phyloP scores from a whole-genome alignment of 2,113 vertebrate genomes.

The Perca flavescens region DNA sequence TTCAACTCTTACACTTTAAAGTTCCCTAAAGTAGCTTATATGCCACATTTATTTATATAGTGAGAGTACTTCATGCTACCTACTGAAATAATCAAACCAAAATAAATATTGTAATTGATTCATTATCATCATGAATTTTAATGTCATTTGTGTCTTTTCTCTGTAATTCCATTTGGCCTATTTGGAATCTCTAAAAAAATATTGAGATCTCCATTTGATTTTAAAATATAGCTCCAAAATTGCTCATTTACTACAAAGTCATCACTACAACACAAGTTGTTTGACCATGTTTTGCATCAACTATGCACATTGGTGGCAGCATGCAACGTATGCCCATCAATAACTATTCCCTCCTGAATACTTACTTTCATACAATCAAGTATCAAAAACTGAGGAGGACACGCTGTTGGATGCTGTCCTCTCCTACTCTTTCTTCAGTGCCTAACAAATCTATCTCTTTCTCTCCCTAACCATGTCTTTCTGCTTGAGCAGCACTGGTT shows the following conservation, averaged over 20 bases:
- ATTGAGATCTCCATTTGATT: background rate
- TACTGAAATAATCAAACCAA: background rate
- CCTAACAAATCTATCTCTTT: too few species aligned
- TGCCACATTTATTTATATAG: background rate
- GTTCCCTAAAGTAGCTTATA: background rate
- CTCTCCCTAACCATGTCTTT: too few species aligned
- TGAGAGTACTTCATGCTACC: background rate
- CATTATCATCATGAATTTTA: background rate
- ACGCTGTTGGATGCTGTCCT: too few species aligned
- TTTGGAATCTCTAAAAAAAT: background rate
- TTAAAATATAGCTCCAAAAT: background rate
- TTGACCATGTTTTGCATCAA: too few species aligned
- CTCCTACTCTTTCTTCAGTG: too few species aligned
- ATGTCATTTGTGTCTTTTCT: background rate
- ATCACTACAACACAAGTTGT: too few species aligned
- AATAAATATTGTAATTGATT: background rate
- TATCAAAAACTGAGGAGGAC: too few species aligned
- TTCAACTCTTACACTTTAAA: background rate
- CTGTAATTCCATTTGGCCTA: background rate
- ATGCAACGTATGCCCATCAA: too few species aligned
- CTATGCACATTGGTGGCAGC: too few species aligned
- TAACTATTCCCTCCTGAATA: too few species aligned
- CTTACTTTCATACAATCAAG: too few species aligned
- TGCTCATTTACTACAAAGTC: background rate
- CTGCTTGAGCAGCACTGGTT: too few species aligned